These are phyloP conservation scores for Prolemur simus DNA, from an alignment of 2,113 vertebrate species.

Conservation along the genomic window DNA sequence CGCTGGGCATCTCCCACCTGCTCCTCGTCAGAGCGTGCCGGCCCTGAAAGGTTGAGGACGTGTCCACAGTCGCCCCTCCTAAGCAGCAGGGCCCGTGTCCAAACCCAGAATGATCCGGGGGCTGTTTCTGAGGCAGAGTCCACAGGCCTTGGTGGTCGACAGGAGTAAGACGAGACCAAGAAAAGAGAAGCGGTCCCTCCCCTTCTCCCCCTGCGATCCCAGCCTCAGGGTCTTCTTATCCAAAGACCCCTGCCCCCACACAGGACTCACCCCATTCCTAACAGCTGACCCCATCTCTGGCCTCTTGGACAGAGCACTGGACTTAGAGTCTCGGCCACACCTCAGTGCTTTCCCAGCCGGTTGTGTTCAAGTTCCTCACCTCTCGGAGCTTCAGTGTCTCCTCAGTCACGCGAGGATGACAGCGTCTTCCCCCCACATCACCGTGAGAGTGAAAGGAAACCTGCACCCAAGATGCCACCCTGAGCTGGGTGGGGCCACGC, in stretches of 20 bases:
- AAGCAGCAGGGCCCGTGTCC: neutral
- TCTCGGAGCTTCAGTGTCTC: neutral
- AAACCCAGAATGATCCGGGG: neutral
- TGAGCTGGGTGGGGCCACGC: accelerated
- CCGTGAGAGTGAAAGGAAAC: accelerated
- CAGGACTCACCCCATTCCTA: neutral
- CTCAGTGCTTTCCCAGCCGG: neutral
- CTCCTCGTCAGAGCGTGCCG: neutral
- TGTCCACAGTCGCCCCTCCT: neutral
- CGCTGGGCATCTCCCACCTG: no score
- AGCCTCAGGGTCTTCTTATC: neutral
- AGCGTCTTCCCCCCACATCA: accelerated
- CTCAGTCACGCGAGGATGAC: neutral
- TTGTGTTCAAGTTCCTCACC: neutral
- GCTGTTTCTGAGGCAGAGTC: neutral
- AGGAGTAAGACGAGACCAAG: no score
- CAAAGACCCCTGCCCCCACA: accelerated
- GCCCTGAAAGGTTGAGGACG: neutral
- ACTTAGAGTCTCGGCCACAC: neutral
- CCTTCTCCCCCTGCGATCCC: neutral
- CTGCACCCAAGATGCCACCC: accelerated
- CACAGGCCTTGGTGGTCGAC: accelerated
- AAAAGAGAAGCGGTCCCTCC: no score
- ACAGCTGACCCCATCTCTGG: neutral
- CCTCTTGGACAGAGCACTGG: neutral